Conservation (phyloP, 2,888 invertebrate genomes). For the Zygogramma bicolorata region DNA sequence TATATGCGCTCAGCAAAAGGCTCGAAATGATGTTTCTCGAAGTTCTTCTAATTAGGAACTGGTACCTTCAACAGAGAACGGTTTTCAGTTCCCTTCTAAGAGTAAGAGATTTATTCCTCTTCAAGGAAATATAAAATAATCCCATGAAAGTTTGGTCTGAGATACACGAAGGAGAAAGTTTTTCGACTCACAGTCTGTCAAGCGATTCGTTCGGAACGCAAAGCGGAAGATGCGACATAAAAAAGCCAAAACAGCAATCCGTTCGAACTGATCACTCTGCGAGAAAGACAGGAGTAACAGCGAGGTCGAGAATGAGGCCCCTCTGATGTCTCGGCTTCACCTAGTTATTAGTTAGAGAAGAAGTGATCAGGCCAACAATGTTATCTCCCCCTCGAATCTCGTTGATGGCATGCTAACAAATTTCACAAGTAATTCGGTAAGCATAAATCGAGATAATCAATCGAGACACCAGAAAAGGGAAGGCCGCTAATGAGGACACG, state of each 20-base stretch:
- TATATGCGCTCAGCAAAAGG: too few species aligned
- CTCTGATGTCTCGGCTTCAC: constrained; percentile 76
- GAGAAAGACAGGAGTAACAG: background rate
- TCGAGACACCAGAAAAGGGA: constrained; percentile 7
- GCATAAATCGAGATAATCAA: constrained; percentile 34
- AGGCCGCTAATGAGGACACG: constrained; percentile 24
- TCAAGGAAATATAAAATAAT: background rate
- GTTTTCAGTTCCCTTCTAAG: background rate
- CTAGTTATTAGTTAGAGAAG: constrained; percentile 27
- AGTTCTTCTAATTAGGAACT: too few species aligned
- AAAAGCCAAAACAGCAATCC: background rate
- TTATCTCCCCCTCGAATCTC: constrained; percentile 28
- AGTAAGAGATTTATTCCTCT: background rate
- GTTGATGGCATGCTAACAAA: constrained; percentile 21
- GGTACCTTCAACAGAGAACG: too few species aligned
- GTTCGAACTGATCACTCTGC: background rate
- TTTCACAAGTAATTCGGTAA: constrained; percentile 27
- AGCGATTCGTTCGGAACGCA: background rate
- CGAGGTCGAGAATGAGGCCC: constrained; percentile 63
- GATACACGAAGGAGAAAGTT: background rate
- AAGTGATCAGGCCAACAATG: constrained; percentile 12
- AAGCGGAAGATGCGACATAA: background rate
- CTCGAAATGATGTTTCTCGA: background rate
- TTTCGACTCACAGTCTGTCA: background rate
- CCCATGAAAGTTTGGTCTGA: background rate